phyloP scores from a whole-genome alignment of 2,888 invertebrate species.

The Frankliniella intonsa region DNA sequence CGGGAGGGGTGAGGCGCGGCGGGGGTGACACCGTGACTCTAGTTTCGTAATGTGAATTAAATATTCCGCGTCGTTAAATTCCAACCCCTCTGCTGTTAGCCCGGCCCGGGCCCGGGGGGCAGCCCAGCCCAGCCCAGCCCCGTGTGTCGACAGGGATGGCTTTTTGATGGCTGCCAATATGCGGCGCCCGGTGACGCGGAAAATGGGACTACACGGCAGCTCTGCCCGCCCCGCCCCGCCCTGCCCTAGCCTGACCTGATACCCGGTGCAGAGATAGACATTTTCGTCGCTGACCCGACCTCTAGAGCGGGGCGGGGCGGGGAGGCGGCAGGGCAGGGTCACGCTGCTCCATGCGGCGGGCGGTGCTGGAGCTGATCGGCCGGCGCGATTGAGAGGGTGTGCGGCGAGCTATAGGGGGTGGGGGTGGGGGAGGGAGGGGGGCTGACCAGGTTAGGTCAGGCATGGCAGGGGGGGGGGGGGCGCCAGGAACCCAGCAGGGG shows the following conservation, averaged over 20 bases:
- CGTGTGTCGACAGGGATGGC: no score
- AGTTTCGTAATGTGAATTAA: no score
- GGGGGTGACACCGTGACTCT: no score
- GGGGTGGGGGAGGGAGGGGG: conserved; percentile 8
- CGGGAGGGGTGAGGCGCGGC: no score
- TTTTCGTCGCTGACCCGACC: no score
- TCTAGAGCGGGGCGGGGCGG: no score
- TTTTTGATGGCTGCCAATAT: no score
- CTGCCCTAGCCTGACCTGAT: neutral
- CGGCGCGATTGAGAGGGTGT: neutral
- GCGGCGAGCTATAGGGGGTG: neutral
- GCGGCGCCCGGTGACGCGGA: neutral
- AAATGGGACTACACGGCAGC: neutral
- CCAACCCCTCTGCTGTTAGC: no score
- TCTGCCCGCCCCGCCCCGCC: neutral
- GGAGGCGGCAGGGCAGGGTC: no score
- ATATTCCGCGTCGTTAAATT: no score
- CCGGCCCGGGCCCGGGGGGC: no score
- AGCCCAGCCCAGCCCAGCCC: no score
- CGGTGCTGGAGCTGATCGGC: neutral
- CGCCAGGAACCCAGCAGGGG: neutral
- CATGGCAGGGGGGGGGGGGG: neutral
- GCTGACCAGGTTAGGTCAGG: conserved; percentile 16
- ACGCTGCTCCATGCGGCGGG: neutral
- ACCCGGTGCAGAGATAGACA: neutral